phyloP scores from a whole-genome alignment of 2,888 invertebrate species.

The Onchidella celtica region DNA sequence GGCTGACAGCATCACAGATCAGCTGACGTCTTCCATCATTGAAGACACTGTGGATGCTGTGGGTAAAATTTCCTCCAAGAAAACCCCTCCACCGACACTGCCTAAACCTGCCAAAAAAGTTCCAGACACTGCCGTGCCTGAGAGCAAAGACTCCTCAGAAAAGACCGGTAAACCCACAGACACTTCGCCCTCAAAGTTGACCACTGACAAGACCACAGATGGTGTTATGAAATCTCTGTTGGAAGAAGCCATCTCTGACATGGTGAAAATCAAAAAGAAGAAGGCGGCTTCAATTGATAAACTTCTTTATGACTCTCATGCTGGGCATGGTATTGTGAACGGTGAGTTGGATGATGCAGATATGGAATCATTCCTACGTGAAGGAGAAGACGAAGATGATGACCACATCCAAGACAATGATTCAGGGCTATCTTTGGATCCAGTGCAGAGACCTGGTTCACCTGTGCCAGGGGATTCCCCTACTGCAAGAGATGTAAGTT shows the following conservation, averaged over 20 bases:
- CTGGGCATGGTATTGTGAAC: neutral
- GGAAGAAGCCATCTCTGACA: slow-evolving; percentile 74
- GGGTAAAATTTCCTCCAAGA: slow-evolving; percentile 60
- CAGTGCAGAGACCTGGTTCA: slow-evolving; percentile 62
- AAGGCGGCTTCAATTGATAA: neutral
- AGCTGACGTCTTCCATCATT: slow-evolving; percentile 65
- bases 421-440: slow-evolving; percentile 49
- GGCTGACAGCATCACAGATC: slow-evolving; percentile 70
- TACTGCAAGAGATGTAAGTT: slow-evolving; percentile 47
- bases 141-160: neutral
- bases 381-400: slow-evolving; percentile 19
- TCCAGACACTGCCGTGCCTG: neutral
- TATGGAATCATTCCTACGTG: neutral
- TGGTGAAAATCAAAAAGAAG: slow-evolving; percentile 66
- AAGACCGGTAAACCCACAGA: neutral
- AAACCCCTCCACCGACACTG: slow-evolving; percentile 35
- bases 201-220: slow-evolving; percentile 58
- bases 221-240: slow-evolving; percentile 69
- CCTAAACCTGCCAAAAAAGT: slow-evolving; percentile 9
- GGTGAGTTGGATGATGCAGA: slow-evolving; percentile 39
- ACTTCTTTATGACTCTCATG: neutral
- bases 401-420: slow-evolving; percentile 38
- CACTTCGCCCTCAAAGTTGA: neutral
- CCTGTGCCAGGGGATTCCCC: slow-evolving; percentile 63
- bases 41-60: slow-evolving; percentile 64